Percentiles rank a stretch among this genome's conserved stretches.
Evolutionary conservation across 2,888 invertebrate genomes (phyloP).

Genomic region (Rhamnusium bicolor): DNA sequence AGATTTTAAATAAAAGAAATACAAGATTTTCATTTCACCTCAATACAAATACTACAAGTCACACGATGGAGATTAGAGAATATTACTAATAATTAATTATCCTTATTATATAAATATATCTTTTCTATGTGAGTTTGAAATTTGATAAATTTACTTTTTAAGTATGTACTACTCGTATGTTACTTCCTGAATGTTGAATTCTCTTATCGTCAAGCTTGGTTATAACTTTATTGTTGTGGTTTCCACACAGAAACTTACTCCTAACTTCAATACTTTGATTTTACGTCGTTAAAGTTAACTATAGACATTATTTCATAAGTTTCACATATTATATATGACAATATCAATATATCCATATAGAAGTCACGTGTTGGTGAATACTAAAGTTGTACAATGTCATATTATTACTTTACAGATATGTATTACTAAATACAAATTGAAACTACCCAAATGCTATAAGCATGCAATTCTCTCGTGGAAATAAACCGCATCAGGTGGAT

Average conservation of each 20-base stretch:
- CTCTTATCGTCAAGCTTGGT: neutral
- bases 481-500: no score
- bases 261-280: neutral
- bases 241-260: neutral
- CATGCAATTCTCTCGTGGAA: no score
- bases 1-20: no score
- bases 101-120: no score
- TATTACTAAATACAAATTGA: no score
- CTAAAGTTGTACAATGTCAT: neutral
- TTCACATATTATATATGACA: neutral
- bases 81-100: no score
- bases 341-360: neutral
- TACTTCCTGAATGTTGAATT: neutral
- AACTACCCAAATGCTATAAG: no score
- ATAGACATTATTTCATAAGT: neutral
- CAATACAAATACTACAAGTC: no score
- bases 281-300: neutral
- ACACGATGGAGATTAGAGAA: no score
- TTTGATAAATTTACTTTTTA: neutral
- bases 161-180: neutral
- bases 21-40: no score
- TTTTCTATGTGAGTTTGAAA: neutral
- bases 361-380: neutral
- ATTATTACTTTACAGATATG: neutral
- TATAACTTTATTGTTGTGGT: neutral